phyloP scores from a whole-genome alignment of 1,140 invertebrate genomes.

The Holcopasites calliopsidis region DNA sequence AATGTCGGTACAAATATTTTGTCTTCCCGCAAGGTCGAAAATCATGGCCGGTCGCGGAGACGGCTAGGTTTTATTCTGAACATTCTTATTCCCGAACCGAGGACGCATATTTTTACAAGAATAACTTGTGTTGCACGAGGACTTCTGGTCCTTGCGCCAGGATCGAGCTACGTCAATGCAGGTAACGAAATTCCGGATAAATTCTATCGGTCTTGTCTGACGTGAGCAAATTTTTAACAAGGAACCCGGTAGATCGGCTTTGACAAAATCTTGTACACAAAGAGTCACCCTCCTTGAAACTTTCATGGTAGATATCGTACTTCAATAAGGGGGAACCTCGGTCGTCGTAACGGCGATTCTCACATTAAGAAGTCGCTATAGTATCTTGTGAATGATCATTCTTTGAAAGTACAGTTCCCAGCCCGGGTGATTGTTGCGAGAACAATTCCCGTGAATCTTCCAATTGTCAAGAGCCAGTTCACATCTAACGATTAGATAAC shows the following conservation, averaged over 20 bases:
- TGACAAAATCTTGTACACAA: no score
- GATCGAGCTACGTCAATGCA: background rate
- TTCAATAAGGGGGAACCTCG: background rate
- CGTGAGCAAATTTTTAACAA: no score
- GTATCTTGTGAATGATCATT: constrained; percentile 30
- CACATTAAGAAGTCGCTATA: constrained; percentile 26
- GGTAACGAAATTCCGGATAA: constrained; percentile 7
- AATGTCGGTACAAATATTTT: background rate
- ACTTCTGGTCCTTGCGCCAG: background rate
- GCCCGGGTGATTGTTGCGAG: constrained; percentile 1
- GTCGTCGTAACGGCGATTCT: constrained; percentile 8
- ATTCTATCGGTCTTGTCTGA: no score
- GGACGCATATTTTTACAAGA: constrained; percentile 45
- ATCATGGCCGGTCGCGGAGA: constrained; percentile 40
- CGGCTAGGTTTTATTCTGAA: constrained; percentile 12
- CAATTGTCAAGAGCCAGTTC: constrained; percentile 46
- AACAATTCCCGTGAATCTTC: constrained; percentile 33
- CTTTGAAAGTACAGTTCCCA: constrained; percentile 26
- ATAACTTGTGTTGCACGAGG: constrained; percentile 16
- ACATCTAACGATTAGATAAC: constrained; percentile 40
- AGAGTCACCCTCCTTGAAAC: background rate
- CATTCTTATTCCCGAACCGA: constrained; percentile 23
- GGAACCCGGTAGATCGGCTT: no score
- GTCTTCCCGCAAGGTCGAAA: constrained; percentile 6
- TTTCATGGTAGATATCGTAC: background rate